These are phyloP conservation scores for Monomorium pharaonis DNA, from an alignment of 1,140 invertebrate species.

Conservation along the genomic window DNA sequence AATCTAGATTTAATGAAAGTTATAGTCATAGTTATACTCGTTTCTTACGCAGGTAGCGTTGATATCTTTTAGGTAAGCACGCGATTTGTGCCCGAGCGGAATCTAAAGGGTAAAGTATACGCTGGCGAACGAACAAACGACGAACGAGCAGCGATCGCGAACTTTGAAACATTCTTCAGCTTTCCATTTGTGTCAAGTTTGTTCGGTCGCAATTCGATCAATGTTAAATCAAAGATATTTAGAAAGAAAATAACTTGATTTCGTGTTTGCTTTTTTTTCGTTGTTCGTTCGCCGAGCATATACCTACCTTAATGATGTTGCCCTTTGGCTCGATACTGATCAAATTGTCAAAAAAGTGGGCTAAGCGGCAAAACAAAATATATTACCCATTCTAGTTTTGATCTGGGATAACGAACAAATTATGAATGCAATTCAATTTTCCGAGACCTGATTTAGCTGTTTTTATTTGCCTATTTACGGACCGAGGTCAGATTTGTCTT, in stretches of 20 bases:
- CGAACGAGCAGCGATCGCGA: neutral
- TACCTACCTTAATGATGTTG: neutral
- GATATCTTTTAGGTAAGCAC: conserved; percentile 76
- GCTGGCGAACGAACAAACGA: conserved; percentile 8
- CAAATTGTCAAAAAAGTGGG: conserved; percentile 38
- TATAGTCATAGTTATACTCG: conserved; percentile 78
- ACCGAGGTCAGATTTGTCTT: conserved; percentile 75
- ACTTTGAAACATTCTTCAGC: neutral
- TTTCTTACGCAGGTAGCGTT: conserved; percentile 77
- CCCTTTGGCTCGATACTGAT: conserved; percentile 3
- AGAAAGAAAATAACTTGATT: conserved; percentile 4
- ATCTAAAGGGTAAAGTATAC: conserved; percentile 19
- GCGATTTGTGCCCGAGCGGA: conserved; percentile 50
- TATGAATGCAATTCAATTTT: conserved; percentile 30
- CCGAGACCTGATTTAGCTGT: conserved; percentile 66
- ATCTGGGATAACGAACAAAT: conserved; percentile 41
- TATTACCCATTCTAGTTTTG: conserved; percentile 22
- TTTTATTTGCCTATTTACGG: conserved; percentile 59
- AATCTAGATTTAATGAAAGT: conserved; percentile 81
- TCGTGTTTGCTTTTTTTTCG: neutral
- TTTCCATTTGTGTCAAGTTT: neutral
- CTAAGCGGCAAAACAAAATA: neutral
- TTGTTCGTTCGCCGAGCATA: conserved; percentile 10
- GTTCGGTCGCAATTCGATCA: neutral
- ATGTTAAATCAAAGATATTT: neutral